A percentile compares a stretch with the other conserved stretches of the same genome.
phyloP scores from a whole-genome alignment of 2,797 vertebrate species.

The Lepus oiostolus region DNA sequence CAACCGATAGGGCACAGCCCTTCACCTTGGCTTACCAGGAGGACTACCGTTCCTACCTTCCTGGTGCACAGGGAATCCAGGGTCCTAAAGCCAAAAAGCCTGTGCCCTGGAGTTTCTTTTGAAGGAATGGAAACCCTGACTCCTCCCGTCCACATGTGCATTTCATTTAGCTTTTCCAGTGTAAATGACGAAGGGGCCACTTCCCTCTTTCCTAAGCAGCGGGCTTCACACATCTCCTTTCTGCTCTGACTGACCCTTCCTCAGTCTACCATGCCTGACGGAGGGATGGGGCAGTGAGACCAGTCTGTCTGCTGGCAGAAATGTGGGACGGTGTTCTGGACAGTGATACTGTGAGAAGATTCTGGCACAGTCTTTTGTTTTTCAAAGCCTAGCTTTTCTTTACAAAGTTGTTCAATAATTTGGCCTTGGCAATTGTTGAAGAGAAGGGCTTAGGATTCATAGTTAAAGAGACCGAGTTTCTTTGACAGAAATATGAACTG shows the following conservation, averaged over 20 bases:
- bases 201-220: not conserved
- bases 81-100: not conserved
- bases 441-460: not conserved
- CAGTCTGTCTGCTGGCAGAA: not conserved
- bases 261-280: not conserved
- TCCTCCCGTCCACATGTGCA: not conserved
- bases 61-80: not conserved
- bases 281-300: not conserved
- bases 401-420: not conserved
- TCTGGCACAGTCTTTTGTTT: conserved; percentile 38
- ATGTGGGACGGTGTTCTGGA: not conserved
- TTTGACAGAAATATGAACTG: conserved; percentile 36
- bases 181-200: not conserved
- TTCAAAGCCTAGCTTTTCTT: conserved; percentile 33
- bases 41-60: not conserved
- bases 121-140: not conserved
- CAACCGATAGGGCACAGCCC: not conserved
- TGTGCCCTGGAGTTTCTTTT: conserved; percentile 30
- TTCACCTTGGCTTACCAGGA: not conserved
- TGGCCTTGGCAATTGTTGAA: not conserved
- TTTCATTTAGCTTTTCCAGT: not conserved
- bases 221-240: not conserved
- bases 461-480: conserved; percentile 42
- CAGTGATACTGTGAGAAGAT: conserved; percentile 9
- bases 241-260: not conserved